phyloP scores from a whole-genome alignment of 1,140 invertebrate genomes.

The Hormaphis cornu region DNA sequence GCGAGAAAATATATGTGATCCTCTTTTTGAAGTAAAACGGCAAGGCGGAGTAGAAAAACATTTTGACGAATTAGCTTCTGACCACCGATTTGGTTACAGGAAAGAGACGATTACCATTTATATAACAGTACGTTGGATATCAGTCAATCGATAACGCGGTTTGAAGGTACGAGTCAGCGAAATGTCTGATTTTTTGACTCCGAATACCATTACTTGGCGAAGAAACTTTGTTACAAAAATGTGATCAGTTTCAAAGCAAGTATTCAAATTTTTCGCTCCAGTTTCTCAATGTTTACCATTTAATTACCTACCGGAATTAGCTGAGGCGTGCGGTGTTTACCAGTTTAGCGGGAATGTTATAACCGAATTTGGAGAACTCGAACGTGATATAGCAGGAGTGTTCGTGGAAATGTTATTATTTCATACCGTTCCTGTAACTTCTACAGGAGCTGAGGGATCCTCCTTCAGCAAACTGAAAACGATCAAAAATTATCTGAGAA shows the following conservation, averaged over 20 bases:
- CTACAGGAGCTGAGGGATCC: background rate
- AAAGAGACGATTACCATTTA: background rate
- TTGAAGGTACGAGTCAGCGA: background rate
- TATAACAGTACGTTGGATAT: background rate
- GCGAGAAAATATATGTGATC: background rate
- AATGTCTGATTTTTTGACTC: background rate
- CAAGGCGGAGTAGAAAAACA: background rate
- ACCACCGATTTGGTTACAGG: background rate
- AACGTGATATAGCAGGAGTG: background rate
- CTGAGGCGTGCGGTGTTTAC: background rate
- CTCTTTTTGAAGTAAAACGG: background rate
- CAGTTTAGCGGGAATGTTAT: background rate
- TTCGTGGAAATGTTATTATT: background rate
- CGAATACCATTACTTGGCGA: background rate
- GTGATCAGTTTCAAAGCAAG: background rate
- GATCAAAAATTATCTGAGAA: constrained; percentile 24
- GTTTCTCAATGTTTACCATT: background rate
- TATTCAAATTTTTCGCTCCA: background rate
- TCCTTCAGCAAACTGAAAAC: constrained; percentile 18
- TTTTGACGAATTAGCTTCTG: background rate
- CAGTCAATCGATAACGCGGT: background rate
- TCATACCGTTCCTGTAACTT: constrained; percentile 17
- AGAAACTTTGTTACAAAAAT: background rate
- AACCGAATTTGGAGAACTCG: too few relatives aligned
- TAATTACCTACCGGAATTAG: background rate